Conservation (phyloP, 2,113 vertebrate genomes). For the Antechinus stuartii region DNA sequence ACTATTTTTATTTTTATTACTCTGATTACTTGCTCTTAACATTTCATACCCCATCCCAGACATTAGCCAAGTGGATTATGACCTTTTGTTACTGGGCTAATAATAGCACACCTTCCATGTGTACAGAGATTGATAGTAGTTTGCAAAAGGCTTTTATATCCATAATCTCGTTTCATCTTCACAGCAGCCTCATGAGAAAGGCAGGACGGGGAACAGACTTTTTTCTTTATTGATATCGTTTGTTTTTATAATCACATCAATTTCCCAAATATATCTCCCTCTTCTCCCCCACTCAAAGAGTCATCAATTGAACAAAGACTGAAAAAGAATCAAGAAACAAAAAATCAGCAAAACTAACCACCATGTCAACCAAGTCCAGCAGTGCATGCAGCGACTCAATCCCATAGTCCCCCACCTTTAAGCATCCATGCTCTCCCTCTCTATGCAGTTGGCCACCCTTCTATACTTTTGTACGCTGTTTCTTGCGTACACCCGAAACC, state of each 20-base stretch:
- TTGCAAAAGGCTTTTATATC: neutral
- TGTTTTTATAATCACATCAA: neutral
- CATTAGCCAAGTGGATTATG: neutral
- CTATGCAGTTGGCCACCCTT: neutral
- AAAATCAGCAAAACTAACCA: neutral
- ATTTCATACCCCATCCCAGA: neutral
- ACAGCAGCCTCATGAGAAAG: neutral
- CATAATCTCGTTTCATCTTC: neutral
- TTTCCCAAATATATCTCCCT: neutral
- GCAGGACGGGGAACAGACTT: neutral
- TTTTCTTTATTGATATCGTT: neutral
- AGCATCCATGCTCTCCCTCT: neutral
- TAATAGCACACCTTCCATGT: neutral
- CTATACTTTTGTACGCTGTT: neutral
- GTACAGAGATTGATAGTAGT: neutral
- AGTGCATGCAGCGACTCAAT: neutral
- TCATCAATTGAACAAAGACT: neutral
- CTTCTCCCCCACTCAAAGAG: neutral
- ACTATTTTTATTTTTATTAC: neutral
- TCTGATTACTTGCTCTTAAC: neutral
- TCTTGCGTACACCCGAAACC: neutral
- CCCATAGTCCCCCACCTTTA: neutral
- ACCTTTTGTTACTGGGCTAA: conserved; percentile 8
- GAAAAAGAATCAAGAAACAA: neutral
- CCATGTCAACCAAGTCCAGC: neutral